Base-by-base conservation (phyloP, 2,797 vertebrate genomes). In the Nothura maculosa region DNA sequence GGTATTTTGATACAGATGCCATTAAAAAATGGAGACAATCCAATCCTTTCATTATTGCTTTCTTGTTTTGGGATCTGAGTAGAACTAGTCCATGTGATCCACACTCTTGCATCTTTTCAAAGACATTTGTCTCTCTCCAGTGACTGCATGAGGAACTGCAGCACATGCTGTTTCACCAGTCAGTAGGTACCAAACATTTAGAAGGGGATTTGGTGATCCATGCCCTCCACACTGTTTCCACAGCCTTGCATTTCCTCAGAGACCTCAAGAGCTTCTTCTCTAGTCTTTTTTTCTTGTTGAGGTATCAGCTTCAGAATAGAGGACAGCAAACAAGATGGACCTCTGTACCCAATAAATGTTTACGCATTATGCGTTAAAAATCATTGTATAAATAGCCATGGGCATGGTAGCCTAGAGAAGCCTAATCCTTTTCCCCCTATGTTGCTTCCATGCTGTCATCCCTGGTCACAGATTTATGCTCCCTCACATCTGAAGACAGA, bases 111-210 rank as follows among this genome's bases (percentile, higher is more conserved):
- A 6, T 92, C n/a, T 81, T 92, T 81, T 62, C 48, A 73, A 22
- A 85, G 34, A 79, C 40, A 87, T 36, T 50, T 66, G 64, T 80
- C 68, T 85, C 72, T 95, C 72, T 89, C 30, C 80, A 47, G 43
- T 55, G 68, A 85, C 68, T 60, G 1, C 47, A 43, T n/a, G 38
- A 91, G 66, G 62, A 91, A 74, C 10, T 66, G 52, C 72, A 85
- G 42, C 21, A 12, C 13, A 10, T 47, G 9, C 0, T 52, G 0
- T 5, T 79, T 66, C 55, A 45, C 14, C 64, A 20, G 42, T 28
- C 22, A 42, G 20, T 4, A 62, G 32, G 54, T 86, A 34, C 13
- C 10, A 84, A 75, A 38, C 5, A 22, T 72, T 73, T 62, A 58
- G 9, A 28, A 66, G 60, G 9, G 8, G 1, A 2, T 58, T 66